Evolutionary conservation across 2,113 vertebrate species (phyloP).

Genomic region (Pelmatolapia mariae): DNA sequence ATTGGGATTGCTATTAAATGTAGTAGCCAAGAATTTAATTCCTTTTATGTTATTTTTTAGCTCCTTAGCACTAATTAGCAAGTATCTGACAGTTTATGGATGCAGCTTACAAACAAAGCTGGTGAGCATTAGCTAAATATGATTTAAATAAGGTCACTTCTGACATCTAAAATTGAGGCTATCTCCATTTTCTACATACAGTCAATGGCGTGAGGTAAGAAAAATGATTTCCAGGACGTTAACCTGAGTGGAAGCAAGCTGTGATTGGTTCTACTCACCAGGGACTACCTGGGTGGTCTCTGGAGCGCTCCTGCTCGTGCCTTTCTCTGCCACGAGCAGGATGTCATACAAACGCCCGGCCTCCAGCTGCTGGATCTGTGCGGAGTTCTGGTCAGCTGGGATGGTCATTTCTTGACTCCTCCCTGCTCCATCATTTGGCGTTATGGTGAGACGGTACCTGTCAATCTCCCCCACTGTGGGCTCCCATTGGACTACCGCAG

Average conservation of each 20-base stretch:
- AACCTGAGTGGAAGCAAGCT: background rate
- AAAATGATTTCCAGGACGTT: background rate
- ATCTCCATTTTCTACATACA: background rate
- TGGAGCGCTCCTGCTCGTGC: constrained; percentile 49
- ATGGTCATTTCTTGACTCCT: constrained; percentile 46
- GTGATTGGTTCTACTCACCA: constrained; percentile 56
- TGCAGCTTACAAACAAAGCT: background rate
- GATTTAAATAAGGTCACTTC: background rate
- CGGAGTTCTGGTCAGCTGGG: constrained; percentile 45
- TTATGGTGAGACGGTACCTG: constrained; percentile 61
- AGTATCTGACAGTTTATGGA: background rate
- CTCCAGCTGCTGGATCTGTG: constrained; percentile 64
- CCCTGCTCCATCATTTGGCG: constrained; percentile 39
- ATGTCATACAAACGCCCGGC: constrained; percentile 66
- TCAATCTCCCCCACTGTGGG: constrained; percentile 60
- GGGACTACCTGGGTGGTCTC: constrained; percentile 59
- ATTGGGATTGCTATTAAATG: background rate
- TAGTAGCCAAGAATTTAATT: background rate
- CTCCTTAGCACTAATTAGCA: background rate
- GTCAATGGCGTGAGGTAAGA: background rate
- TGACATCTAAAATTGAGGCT: background rate
- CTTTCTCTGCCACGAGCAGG: constrained; percentile 62
- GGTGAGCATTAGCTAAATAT: background rate
- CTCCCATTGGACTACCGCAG: constrained; percentile 73
- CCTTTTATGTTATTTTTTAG: background rate